Evolutionary conservation across 2,888 invertebrate species (phyloP), one percentile per base, ranked within the genome.

Genomic region (Chrysolina americana): DNA sequence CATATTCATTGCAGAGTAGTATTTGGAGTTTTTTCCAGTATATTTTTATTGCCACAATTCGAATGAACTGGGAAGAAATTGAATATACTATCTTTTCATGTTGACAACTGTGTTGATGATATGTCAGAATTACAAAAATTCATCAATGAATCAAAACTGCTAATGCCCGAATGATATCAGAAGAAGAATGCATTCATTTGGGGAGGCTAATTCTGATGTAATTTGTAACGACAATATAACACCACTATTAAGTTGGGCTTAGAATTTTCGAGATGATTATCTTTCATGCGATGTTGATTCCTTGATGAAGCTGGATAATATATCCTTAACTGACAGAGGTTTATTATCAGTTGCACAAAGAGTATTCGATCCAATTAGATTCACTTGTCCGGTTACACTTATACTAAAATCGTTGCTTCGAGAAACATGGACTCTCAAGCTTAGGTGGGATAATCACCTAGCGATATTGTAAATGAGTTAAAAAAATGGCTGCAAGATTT

Each of bases 391-490:
- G 5, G 68, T 71, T 28, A 72, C 72, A 13, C 23, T 78, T 19
- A 19, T 62, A 2, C 78, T 73, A 9, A 78, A 77, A 53, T 36
- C 75, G 15, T 36, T 78, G 53, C 65, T 77, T 15, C 75, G 73
- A 50, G 23, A 65, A 36, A 41, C 50, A 21, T 77, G 28, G 28
- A 28, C 5, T 3, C 28, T 28, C 5, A 28, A 28, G 28, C 28
- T 28, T 28, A 5, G 28, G 28, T 28, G 28, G 28, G 28, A 28
- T 28, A 28, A 28, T 28, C 5, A 28, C 28, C 28, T 28, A 28
- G 28, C 5, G 28, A 28, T 28, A 28, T 28, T 5, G 28, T 5
- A 28, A 28, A 28, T 5, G 28, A 28, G 2, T 28, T 28, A 2
- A 28, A 28, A 28, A 28, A 28, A 28, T 28, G 28, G 28, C 5